phyloP scores from a whole-genome alignment of 2,888 invertebrate species.

The Volucella zonaria region DNA sequence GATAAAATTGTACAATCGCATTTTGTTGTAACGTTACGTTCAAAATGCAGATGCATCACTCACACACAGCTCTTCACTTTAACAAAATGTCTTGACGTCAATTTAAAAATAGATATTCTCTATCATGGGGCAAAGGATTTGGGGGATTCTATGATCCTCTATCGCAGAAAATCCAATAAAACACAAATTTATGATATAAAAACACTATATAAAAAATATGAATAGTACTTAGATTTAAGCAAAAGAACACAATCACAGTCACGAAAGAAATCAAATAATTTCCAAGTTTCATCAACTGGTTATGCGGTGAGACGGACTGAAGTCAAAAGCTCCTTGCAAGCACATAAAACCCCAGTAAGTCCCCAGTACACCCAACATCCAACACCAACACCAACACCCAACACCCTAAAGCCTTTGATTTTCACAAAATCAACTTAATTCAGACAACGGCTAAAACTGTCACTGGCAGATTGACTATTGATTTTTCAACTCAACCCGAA shows the following conservation, averaged over 20 bases:
- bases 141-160: constrained; percentile 25
- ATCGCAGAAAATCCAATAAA: not conserved
- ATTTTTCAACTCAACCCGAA: constrained; percentile 55
- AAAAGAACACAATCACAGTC: constrained; percentile 11
- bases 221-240: not conserved
- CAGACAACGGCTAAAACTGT: constrained; percentile 42
- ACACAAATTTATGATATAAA: constrained; percentile 3
- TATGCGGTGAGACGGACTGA: constrained; percentile 58
- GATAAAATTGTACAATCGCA: constrained; percentile 97
- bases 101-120: constrained; percentile 24
- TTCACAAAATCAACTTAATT: constrained; percentile 46
- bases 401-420: constrained; percentile 63
- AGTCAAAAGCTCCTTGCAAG: constrained; percentile 51
- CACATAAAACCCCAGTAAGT: constrained; percentile 24
- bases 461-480: constrained; percentile 53
- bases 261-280: not conserved
- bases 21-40: constrained; percentile 95
- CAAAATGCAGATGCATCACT: constrained; percentile 97
- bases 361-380: too few relatives aligned
- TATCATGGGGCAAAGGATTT: constrained; percentile 38
- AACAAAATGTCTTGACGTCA: not conserved
- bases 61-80: constrained; percentile 25
- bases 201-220: not conserved
- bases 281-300: constrained; percentile 63
- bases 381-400: constrained; percentile 17